Conservation (phyloP, 2,888 invertebrate genomes). For the Acheta domesticus region DNA sequence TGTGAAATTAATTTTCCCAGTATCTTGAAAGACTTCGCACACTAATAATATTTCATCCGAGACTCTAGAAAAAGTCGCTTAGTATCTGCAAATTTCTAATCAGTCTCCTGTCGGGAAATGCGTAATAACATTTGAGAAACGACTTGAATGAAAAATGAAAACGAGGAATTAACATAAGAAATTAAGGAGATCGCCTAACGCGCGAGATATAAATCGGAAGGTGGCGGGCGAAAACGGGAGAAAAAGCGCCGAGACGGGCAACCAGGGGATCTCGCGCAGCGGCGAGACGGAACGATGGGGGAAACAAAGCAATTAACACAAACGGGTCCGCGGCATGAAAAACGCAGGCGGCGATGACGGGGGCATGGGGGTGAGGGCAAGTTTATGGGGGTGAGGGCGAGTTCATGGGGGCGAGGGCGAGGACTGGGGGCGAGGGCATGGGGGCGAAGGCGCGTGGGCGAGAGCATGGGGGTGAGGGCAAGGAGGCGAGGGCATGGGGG, state of each 20-base stretch:
- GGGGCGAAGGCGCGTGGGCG: too few species aligned
- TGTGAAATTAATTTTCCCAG: too few species aligned
- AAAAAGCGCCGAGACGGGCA: neutral
- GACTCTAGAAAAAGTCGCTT: neutral
- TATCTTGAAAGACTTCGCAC: too few species aligned
- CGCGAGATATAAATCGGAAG: neutral
- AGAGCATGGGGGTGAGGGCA: too few species aligned
- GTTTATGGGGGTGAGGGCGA: too few species aligned
- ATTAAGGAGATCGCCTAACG: neutral
- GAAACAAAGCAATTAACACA: neutral
- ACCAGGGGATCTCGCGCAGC: neutral
- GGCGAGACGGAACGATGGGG: neutral
- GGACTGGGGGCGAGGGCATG: too few species aligned
- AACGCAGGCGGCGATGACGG: neutral
- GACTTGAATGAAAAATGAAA: neutral
- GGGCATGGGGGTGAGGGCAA: neutral
- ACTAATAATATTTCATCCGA: too few species aligned
- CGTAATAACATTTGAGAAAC: neutral
- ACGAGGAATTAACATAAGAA: slow-evolving; percentile 4
- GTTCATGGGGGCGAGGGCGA: too few species aligned
- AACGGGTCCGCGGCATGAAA: neutral
- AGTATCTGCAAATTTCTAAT: neutral
- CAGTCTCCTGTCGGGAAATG: neutral
- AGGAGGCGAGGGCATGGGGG: too few species aligned
- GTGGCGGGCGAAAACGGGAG: neutral